Base-by-base conservation (phyloP, 2,888 invertebrate genomes). In the Seira musarum region DNA sequence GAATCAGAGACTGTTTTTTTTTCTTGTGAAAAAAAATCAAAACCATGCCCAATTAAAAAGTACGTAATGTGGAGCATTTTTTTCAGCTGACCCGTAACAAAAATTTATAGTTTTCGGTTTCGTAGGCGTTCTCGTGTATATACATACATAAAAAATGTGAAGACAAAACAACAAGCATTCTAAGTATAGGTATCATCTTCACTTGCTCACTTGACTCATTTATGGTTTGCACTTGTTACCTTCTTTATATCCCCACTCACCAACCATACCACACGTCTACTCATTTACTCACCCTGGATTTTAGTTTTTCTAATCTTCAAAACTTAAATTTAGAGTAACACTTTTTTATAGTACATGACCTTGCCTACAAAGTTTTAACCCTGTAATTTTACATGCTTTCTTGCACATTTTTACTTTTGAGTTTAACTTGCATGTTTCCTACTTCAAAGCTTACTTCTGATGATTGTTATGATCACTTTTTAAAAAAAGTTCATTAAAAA, bases 11-110 rank as follows among this genome's bases (percentile, higher is more conserved):
- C 30, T 8, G 8, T 30, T 5, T 30, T 30, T 30, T 30, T 30
- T 30, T 30, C 30, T n/a, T n/a, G n/a, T n/a, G n/a, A n/a, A n/a
- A n/a, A n/a, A 8, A 30, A 30, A 30, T 5, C 8, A 8, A 30
- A 30, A 30, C 30, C 30, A 30, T 30, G 30, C 8, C 30, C 30
- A 30, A 30, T 30, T 30, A 30, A 30, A 30, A 30, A 30, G 30
- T 30, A 30, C 30, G 30, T 8, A 60, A 60, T 60, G 21, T 65
- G 19, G 71, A 78, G 63, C 78, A 72, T 78, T 78, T 77, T 78
- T 22, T 77, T 67, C 70, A 72, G 6, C 57, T 78, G 78, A 78
- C 72, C 78, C 78, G 71, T 78, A 78, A 72, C 67, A 71, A 77
- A 77, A 78, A 67, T 53, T 67, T 72, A 30, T 74, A 73, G 69